Evolutionary conservation across 1,140 invertebrate genomes (phyloP).

Genomic region (Drosophila lowei): DNA sequence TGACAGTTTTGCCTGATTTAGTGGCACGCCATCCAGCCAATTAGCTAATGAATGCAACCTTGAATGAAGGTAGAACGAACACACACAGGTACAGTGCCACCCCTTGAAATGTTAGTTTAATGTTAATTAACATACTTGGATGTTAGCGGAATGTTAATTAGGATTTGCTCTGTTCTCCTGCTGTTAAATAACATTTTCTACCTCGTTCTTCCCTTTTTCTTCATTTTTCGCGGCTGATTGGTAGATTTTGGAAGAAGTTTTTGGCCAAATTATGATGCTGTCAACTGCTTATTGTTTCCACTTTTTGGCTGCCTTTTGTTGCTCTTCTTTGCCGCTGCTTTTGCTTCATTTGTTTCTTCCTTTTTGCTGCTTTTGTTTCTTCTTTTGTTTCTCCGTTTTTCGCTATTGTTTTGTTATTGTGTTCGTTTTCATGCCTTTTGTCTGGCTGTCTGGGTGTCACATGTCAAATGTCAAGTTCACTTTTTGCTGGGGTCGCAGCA

Average conservation of each 20-base stretch:
- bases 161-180: too few relatives aligned
- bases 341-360: constrained; percentile 11
- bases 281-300: constrained; percentile 32
- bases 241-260: constrained; percentile 6
- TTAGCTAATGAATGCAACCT: constrained; percentile 53
- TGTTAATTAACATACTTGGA: constrained; percentile 14
- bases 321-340: constrained; percentile 8
- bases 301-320: too few relatives aligned
- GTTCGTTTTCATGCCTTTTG: constrained; percentile 38
- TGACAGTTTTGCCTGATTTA: constrained; percentile 30
- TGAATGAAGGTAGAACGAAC: constrained; percentile 7
- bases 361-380: constrained; percentile 6
- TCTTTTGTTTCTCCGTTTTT: not conserved
- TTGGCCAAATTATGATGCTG: constrained; percentile 42
- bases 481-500: constrained; percentile 53
- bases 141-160: too few relatives aligned
- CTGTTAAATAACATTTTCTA: not conserved
- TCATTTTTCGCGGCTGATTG: constrained; percentile 9
- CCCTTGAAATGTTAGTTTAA: constrained; percentile 2
- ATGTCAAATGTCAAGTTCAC: constrained; percentile 70
- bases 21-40: constrained; percentile 54
- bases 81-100: constrained; percentile 8
- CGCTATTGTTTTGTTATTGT: constrained; percentile 36
- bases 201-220: too few relatives aligned
- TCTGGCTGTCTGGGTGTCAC: constrained; percentile 66